phyloP scores from a whole-genome alignment of 1,140 invertebrate genomes.

The Antheraea mylitta region DNA sequence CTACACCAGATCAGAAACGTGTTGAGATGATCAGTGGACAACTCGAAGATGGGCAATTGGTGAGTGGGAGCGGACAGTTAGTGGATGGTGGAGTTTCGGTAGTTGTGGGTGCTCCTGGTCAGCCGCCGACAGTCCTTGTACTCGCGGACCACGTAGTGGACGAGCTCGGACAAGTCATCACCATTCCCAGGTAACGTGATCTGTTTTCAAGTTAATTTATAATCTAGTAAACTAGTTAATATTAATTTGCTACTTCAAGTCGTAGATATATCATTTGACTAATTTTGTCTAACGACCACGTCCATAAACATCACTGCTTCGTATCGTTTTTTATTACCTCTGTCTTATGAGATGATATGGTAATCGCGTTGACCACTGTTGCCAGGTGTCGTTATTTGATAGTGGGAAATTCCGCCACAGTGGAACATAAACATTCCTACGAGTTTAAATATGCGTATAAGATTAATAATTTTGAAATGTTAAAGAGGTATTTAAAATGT shows the following conservation, averaged over 20 bases:
- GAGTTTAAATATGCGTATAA: neutral
- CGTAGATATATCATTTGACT: conserved; percentile 5
- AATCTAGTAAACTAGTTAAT: neutral
- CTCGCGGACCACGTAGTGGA: conserved; percentile 70
- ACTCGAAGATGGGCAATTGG: conserved; percentile 63
- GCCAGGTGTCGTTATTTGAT: conserved; percentile 33
- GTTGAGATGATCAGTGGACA: conserved; percentile 78
- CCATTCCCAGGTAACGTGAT: conserved; percentile 69
- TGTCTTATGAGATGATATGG: conserved; percentile 33
- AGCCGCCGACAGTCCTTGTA: conserved; percentile 69
- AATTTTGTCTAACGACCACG: conserved; percentile 19
- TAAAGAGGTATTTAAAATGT: neutral
- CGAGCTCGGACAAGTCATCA: conserved; percentile 76
- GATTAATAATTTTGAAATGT: conserved; percentile 2
- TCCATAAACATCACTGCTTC: conserved; percentile 20
- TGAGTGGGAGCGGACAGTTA: conserved; percentile 59
- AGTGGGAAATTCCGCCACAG: conserved; percentile 40
- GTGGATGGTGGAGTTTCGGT: conserved; percentile 73
- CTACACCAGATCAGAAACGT: conserved; percentile 79
- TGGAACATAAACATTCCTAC: conserved; percentile 19
- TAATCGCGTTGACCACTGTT: conserved; percentile 28
- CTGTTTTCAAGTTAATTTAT: neutral
- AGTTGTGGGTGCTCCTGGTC: conserved; percentile 69
- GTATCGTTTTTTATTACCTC: conserved; percentile 38
- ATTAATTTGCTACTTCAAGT: neutral